Evolutionary conservation across 2,113 vertebrate species (phyloP).

Genomic region (Bucco capensis): DNA sequence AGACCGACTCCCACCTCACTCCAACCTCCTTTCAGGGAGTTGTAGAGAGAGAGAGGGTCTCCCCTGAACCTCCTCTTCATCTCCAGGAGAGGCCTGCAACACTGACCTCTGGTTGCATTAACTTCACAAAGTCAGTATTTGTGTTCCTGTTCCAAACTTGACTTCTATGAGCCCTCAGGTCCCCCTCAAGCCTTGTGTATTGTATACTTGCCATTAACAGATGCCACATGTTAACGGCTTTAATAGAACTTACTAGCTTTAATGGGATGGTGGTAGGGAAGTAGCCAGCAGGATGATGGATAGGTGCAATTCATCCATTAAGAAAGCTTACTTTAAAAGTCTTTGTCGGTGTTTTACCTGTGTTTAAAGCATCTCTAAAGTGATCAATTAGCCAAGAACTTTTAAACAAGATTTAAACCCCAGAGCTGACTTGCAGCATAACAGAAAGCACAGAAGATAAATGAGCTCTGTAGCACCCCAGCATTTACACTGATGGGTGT

Average conservation of each 20-base stretch:
- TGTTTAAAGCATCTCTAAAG: slow-evolving; percentile 59
- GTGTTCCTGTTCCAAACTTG: not conserved
- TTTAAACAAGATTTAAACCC: slow-evolving; percentile 60
- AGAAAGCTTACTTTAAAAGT: slow-evolving; percentile 51
- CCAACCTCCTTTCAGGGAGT: too few species aligned
- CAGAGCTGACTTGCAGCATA: not conserved
- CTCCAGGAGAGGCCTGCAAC: not conserved
- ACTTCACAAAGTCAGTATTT: not conserved
- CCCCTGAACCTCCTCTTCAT: too few species aligned
- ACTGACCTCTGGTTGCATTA: not conserved
- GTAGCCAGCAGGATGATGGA: slow-evolving; percentile 52
- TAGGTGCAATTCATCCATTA: slow-evolving; percentile 61
- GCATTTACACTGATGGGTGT: slow-evolving; percentile 3
- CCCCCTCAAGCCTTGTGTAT: slow-evolving; percentile 47
- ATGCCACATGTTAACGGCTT: slow-evolving; percentile 51
- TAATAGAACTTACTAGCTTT: slow-evolving; percentile 51
- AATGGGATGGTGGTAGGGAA: slow-evolving; percentile 38
- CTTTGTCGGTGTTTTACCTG: slow-evolving; percentile 57
- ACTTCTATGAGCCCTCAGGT: not conserved
- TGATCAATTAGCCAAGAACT: slow-evolving; percentile 61
- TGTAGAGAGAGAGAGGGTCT: too few species aligned
- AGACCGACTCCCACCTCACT: too few species aligned
- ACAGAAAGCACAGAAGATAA: slow-evolving; percentile 36
- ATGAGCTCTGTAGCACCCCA: not conserved
- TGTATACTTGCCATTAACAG: slow-evolving; percentile 39